phyloP scores from a whole-genome alignment of 2,797 vertebrate genomes.

The Tapirus indicus region DNA sequence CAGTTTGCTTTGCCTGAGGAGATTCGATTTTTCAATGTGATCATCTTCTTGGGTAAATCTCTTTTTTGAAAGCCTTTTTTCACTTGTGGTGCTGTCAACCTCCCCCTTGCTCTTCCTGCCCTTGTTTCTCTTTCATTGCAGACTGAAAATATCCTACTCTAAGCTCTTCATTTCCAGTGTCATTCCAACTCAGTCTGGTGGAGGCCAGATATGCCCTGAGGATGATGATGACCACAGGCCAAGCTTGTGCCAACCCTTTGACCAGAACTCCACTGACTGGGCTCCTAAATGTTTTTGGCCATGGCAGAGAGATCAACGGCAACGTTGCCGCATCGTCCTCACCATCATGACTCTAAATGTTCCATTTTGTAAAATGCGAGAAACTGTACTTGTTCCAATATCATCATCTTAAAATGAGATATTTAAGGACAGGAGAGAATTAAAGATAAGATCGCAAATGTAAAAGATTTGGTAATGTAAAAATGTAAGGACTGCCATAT shows the following conservation, averaged over 20 bases:
- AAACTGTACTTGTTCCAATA: neutral
- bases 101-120: slow-evolving; percentile 23
- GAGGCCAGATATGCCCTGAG: neutral
- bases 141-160: slow-evolving; percentile 63
- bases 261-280: neutral
- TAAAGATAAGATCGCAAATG: neutral
- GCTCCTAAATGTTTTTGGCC: neutral
- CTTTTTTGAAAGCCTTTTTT: slow-evolving; percentile 64
- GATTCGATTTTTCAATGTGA: slow-evolving; percentile 81
- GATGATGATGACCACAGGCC: neutral
- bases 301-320: neutral
- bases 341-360: neutral
- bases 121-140: slow-evolving; percentile 60
- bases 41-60: slow-evolving; percentile 77
- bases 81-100: slow-evolving; percentile 51
- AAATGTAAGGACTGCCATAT: neutral
- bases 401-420: neutral
- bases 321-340: neutral
- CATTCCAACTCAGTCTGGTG: neutral
- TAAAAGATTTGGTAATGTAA: neutral
- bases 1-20: slow-evolving; percentile 79
- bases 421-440: slow-evolving; percentile 7
- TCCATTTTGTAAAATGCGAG: neutral
- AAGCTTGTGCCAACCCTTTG: neutral
- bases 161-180: slow-evolving; percentile 37